Evolutionary conservation across 2,888 invertebrate genomes (phyloP).

Genomic region (Pasiphila rectangulata): DNA sequence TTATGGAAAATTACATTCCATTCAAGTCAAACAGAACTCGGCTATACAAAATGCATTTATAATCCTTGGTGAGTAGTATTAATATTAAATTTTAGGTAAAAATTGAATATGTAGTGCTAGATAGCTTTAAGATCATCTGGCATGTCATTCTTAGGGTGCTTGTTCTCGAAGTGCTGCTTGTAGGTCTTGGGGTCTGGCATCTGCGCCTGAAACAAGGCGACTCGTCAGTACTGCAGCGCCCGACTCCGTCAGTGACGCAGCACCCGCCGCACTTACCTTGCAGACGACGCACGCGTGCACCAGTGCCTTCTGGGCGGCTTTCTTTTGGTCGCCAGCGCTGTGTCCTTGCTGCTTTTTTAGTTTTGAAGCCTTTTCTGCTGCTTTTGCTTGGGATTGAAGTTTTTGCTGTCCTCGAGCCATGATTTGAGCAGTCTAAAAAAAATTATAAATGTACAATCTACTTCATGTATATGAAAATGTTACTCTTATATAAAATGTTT

Average conservation of each 20-base stretch:
- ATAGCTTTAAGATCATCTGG: constrained; percentile 91
- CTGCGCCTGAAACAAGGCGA: constrained; percentile 87
- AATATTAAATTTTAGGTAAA: constrained; percentile 9
- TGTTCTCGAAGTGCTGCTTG: constrained; percentile 99
- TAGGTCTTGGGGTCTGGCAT: constrained; percentile 99
- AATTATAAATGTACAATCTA: too few species aligned
- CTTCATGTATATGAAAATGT: not conserved
- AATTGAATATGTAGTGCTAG: constrained; percentile 50
- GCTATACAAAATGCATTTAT: constrained; percentile 20
- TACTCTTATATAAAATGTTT: not conserved
- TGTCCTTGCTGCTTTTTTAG: constrained; percentile 94
- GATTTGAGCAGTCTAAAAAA: too few species aligned
- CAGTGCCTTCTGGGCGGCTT: constrained; percentile 90
- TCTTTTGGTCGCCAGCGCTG: constrained; percentile 87
- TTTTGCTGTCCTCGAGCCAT: constrained; percentile 99
- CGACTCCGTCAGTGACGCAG: too few species aligned
- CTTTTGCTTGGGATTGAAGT: constrained; percentile 98
- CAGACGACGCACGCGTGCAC: constrained; percentile 95
- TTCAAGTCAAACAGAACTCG: not conserved
- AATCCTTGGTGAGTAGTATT: constrained; percentile 21
- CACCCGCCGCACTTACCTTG: too few species aligned
- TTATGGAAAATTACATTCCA: constrained; percentile 3
- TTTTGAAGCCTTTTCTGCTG: constrained; percentile 93
- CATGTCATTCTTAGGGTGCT: constrained; percentile 97
- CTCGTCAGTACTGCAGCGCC: not conserved